phyloP scores from a whole-genome alignment of 2,113 vertebrate genomes.

The Lampris megalopsis region DNA sequence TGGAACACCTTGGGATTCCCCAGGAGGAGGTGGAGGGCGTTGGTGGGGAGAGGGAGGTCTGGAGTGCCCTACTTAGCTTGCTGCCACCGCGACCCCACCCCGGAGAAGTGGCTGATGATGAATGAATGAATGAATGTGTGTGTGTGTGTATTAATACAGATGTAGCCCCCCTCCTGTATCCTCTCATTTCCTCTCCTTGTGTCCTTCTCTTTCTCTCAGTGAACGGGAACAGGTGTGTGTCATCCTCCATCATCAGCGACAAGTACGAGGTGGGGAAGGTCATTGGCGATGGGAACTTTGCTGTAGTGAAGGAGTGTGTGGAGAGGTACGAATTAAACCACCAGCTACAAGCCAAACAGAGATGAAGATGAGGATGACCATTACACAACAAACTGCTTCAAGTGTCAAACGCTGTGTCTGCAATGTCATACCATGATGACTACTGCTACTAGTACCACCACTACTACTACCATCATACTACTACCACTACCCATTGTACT shows the following conservation, averaged over 20 bases:
- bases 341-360: neutral
- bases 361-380: slow-evolving; percentile 52
- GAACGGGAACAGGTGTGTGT: slow-evolving; percentile 90
- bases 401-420: no score
- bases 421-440: no score
- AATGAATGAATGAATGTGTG: slow-evolving; percentile 26
- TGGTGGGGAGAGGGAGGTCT: no score
- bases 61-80: no score
- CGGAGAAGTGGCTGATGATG: neutral
- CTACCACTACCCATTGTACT: no score
- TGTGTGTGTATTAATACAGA: neutral
- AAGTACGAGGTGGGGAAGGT: slow-evolving; percentile 97
- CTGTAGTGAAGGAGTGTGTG: slow-evolving; percentile 95
- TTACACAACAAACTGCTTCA: no score
- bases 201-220: slow-evolving; percentile 66
- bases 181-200: neutral
- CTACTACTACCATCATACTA: no score
- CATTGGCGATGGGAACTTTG: slow-evolving; percentile 98
- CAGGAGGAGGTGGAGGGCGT: no score
- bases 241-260: slow-evolving; percentile 89
- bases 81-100: no score
- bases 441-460: no score
- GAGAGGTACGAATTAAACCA: slow-evolving; percentile 85
- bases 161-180: no score
- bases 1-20: no score